Base-by-base conservation (phyloP, 1,140 invertebrate species). In the Drosophila lowei region DNA sequence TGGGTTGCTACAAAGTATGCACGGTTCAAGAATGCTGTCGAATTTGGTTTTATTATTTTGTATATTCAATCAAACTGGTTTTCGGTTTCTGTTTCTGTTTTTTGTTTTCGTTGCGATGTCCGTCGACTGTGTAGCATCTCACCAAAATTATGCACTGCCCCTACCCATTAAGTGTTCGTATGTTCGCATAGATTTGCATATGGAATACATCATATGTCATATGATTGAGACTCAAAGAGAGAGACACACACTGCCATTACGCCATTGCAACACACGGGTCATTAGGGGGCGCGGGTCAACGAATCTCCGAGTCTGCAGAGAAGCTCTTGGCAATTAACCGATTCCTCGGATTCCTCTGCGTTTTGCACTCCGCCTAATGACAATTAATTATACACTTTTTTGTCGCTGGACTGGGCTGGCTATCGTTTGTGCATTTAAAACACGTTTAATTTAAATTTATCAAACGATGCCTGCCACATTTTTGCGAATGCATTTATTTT, bases 401-500 rank as follows among this genome's bases (percentile, higher is more conserved):
- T 72, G 48, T 53, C 55, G 38, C 18, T 18, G 1, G 1, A 2
- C 30, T 41, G 8, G 28, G 25, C 47, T 47, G 58, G 67, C 58
- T 61, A 64, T 50, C 46, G 70, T 48, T 85, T 86, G 59, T 81
- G 83, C 61, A 88, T 81, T 86, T 71, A 56, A 85, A 86, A 85
- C 83, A 81, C 81, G 81, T 86, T 86, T 85, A 86, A 85, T 85
- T 85, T 60, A 65, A 81, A 85, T 85, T 81, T 86, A 61, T 86
- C 67, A 80, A 80, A 76, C 71, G 68, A 77, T 72, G 73, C 50
- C 81, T 66, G 80, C 67, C 81, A 80, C 68, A 84, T 67, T 85
- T 77, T 67, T 47, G n/a, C n/a, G 13, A 59, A 75, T 81, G 60
- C 60, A 63, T 75, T 75, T 75, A 60, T 61, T 68, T 72, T 75